Base-by-base conservation (phyloP, 2,888 invertebrate genomes). In the Osmoderma eremita region DNA sequence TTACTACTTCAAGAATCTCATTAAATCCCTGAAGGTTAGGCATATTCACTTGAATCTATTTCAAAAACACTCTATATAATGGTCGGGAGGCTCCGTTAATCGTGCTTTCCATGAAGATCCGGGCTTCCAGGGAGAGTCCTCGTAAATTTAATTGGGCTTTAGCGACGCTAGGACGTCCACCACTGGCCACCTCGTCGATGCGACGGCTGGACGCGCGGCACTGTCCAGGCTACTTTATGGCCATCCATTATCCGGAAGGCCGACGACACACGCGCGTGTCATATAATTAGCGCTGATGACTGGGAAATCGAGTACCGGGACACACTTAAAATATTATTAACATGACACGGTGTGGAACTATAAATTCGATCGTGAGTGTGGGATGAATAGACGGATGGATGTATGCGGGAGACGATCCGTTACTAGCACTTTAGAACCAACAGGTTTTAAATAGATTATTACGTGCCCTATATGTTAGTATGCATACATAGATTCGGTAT, bases 71-170 rank as follows among this genome's bases (percentile, higher is more conserved):
- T 42, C 58, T 61, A 45, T 45, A 45, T 30, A 61, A 61, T 61
- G 24, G 30, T 30, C 17, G 15, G 24, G 17, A 15, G 58, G 45
- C 42, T 42, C 45, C 58, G 45, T 56, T 68, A 68, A 68, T 68
- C 68, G n/a, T n/a, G 61, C 54, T 61, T 68, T 68, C 68, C 30
- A 50, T 65, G 51, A 68, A 68, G 68, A 68, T 64, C 1, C 42
- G 41, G 10, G 13, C 42, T 3, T n/a, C n/a, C 6, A 13, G n/a
- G 56, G 51, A 50, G 51, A 30, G 8, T 30, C 30, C 53, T 65
- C 68, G 53, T 67, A 67, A 69, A 69, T 69, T 69, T 69, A 69
- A 69, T 69, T 69, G 67, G 69, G 64, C 67, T 69, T 69, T 67
- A 67, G 63, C 53, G 38, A 18, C 53, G 38, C 30, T 24, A 30